Evolutionary conservation across 2,113 vertebrate genomes (phyloP).

Genomic region (Zootoca vivipara): DNA sequence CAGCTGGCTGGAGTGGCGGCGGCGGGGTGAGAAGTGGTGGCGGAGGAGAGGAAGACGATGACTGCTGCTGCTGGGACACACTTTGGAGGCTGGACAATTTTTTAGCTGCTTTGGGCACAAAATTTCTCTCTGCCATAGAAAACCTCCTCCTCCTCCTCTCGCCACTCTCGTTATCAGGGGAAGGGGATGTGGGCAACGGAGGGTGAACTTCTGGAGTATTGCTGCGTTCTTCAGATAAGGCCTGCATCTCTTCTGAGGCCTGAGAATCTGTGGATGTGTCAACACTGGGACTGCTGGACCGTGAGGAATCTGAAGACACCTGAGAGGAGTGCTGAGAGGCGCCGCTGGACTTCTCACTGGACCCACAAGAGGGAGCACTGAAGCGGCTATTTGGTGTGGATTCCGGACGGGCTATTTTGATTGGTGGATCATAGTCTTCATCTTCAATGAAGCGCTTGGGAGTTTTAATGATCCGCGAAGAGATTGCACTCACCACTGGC

Average conservation of each 20-base stretch:
- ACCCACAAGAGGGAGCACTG: slow-evolving; percentile 91
- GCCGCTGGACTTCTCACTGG: slow-evolving; percentile 87
- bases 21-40: slow-evolving; percentile 89
- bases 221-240: slow-evolving; percentile 84
- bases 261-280: slow-evolving; percentile 97
- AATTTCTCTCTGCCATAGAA: slow-evolving; percentile 75
- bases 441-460: slow-evolving; percentile 98
- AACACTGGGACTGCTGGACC: slow-evolving; percentile 94
- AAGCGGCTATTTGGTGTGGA: slow-evolving; percentile 86
- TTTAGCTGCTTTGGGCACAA: slow-evolving; percentile 83
- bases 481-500: slow-evolving; percentile 97
- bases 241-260: slow-evolving; percentile 91
- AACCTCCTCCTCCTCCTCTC: slow-evolving; percentile 84
- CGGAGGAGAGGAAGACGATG: slow-evolving; percentile 90
- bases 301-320: slow-evolving; percentile 93
- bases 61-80: slow-evolving; percentile 79
- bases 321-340: slow-evolving; percentile 97
- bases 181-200: slow-evolving; percentile 81
- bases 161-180: slow-evolving; percentile 73
- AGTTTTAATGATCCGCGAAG: slow-evolving; percentile 95
- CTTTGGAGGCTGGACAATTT: slow-evolving; percentile 82
- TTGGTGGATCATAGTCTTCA: slow-evolving; percentile 89
- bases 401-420: slow-evolving; percentile 91
- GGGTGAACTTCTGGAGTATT: slow-evolving; percentile 80
- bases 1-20: slow-evolving; percentile 77